These are phyloP conservation scores for Neodontobutis hainanensis DNA, from an alignment of 2,113 vertebrate species.

Conservation along the genomic window DNA sequence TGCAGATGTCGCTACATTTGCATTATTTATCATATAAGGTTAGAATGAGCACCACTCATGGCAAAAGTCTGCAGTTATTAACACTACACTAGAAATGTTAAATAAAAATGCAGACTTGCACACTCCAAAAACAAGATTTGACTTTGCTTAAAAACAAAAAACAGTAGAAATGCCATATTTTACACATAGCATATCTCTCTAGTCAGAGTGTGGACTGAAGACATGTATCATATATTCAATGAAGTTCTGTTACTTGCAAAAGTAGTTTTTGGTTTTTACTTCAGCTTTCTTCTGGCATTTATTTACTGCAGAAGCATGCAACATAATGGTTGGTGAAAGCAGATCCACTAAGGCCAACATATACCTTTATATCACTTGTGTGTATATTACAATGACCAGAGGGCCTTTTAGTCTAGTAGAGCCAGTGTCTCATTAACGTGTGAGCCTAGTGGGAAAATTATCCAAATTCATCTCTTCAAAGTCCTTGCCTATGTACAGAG, in stretches of 20 bases:
- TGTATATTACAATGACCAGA: slow-evolving; percentile 34
- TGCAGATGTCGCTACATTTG: slow-evolving; percentile 74
- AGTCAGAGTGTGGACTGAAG: not conserved
- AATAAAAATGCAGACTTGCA: slow-evolving; percentile 65
- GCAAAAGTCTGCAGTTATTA: slow-evolving; percentile 66
- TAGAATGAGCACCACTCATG: slow-evolving; percentile 62
- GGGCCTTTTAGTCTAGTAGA: slow-evolving; percentile 45
- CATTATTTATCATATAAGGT: slow-evolving; percentile 82
- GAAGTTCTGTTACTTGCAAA: too few species aligned
- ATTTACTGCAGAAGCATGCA: not conserved
- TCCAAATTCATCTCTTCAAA: slow-evolving; percentile 70
- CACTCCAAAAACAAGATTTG: slow-evolving; percentile 48
- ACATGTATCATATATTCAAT: not conserved
- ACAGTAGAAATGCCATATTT: slow-evolving; percentile 12
- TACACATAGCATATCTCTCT: not conserved
- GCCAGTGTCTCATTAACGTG: slow-evolving; percentile 59
- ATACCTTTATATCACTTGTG: not conserved
- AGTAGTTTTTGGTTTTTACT: slow-evolving; percentile 28
- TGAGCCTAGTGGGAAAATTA: slow-evolving; percentile 54
- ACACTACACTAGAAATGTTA: slow-evolving; percentile 70
- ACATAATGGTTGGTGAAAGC: not conserved
- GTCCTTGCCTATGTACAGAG: slow-evolving; percentile 62
- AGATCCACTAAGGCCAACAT: slow-evolving; percentile 4
- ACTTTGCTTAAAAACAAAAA: slow-evolving; percentile 13
- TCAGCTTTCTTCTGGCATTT: slow-evolving; percentile 13